These are phyloP conservation scores for Apocrypta bakeri DNA, from an alignment of 1,140 invertebrate species.

Conservation along the genomic window DNA sequence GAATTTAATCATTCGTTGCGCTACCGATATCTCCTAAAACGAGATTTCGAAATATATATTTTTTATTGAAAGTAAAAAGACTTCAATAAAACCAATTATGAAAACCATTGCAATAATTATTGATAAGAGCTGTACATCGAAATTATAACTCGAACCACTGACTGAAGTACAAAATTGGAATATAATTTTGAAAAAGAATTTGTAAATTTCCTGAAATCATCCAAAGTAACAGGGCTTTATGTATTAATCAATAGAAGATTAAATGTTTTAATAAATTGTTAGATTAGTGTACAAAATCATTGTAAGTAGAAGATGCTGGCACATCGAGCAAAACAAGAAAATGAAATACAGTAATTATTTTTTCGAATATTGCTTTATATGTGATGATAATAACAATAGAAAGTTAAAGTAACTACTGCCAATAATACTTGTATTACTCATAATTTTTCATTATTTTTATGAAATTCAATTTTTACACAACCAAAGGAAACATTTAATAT, in stretches of 20 bases:
- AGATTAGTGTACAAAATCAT: neutral
- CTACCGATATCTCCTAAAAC: no score
- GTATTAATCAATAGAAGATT: conserved; percentile 5
- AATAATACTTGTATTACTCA: neutral
- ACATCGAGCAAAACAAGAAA: neutral
- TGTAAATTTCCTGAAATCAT: neutral
- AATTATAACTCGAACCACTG: neutral
- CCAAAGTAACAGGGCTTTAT: conserved; percentile 9
- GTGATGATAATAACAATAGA: conserved; percentile 34
- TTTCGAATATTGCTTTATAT: conserved; percentile 49
- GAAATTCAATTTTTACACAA: no score
- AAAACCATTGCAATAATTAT: conserved; percentile 5
- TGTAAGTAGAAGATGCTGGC: neutral
- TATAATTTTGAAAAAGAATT: neutral
- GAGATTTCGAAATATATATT: conserved; percentile 18
- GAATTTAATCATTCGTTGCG: no score
- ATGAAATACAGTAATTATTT: conserved; percentile 48
- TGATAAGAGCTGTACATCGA: neutral
- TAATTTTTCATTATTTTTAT: neutral
- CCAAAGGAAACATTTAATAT: neutral
- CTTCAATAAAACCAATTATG: neutral
- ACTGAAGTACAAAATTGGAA: neutral
- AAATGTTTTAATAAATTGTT: neutral
- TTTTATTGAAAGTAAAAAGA: neutral
- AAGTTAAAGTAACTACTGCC: conserved; percentile 17